These are phyloP conservation scores for Hypomesus transpacificus DNA, from an alignment of 2,113 vertebrate species.

Conservation along the genomic window DNA sequence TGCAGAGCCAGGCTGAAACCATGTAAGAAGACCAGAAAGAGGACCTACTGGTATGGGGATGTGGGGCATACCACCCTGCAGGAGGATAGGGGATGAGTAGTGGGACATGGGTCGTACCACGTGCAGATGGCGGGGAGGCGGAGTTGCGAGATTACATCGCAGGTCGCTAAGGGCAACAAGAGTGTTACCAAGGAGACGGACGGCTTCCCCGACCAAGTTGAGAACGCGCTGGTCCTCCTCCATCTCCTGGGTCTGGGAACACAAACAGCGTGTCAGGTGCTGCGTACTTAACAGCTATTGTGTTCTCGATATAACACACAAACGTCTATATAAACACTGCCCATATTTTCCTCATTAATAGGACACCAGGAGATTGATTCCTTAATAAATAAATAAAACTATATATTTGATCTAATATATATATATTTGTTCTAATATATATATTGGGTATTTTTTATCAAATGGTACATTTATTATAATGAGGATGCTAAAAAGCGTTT, in stretches of 20 bases:
- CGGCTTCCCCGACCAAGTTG: slow-evolving; percentile 80
- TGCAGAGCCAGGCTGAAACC: not conserved
- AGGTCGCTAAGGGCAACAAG: slow-evolving; percentile 80
- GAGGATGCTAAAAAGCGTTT: no score
- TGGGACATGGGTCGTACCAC: slow-evolving; percentile 80
- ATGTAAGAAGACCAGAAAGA: not conserved
- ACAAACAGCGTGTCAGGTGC: not conserved
- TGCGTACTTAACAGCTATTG: no score
- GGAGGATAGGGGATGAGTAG: slow-evolving; percentile 76
- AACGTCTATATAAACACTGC: no score
- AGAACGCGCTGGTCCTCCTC: slow-evolving; percentile 82
- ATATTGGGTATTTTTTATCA: no score
- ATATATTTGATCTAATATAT: no score
- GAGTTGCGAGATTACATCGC: slow-evolving; percentile 77
- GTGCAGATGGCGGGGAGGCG: slow-evolving; percentile 77
- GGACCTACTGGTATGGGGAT: slow-evolving; percentile 77
- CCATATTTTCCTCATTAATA: no score
- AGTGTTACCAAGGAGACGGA: slow-evolving; percentile 81
- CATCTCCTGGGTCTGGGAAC: slow-evolving; percentile 72
- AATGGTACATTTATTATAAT: not conserved
- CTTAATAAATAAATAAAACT: no score
- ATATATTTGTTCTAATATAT: no score
- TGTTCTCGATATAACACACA: no score
- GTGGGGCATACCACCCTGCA: slow-evolving; percentile 71
- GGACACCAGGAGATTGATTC: no score